Evolutionary conservation across 2,113 vertebrate species (phyloP), one percentile per base, ranked within the genome.

Genomic region (Megaptera novaeangliae): DNA sequence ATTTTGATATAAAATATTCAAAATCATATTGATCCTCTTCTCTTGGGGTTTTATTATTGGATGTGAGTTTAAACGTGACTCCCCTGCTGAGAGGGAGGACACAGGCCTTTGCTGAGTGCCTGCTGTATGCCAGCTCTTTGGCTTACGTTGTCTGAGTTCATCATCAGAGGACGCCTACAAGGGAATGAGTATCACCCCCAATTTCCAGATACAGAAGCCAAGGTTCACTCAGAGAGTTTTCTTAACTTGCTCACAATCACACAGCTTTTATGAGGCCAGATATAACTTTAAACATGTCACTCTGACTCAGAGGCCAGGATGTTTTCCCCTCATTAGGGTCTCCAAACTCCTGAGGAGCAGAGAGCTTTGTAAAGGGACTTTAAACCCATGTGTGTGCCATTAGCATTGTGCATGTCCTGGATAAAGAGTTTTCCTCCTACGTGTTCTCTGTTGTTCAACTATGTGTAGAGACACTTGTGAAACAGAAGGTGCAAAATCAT

Each of bases 401-500:
- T 41, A n/a, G 39, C 5, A 0, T 3, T 2, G 39, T 7, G 27
- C 18, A 15, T 75, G 11, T 27, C 59, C 11, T 0, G 9, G 36
- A 17, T 6, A 8, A 20, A 69, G 80, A 41, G 20, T 29, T 71
- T 36, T 14, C 31, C 17, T 34, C 34, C 21, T 34, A 0, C 1
- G 1, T 31, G 49, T 39, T 31, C 18, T 13, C 17, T 59, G 12
- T 66, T 57, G 52, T n/a, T 46, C 39, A 85, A 57, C 57, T 44
- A 49, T 20, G 34, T 34, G 55, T 8, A 12, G 20, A 93, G 49
- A 13, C 3, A 8, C 18, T 44, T 41, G 61, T 31, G 81, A 75
- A 82, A 91, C 17, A 61, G 66, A 61, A 59, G 46, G n/a, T 17
- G 9, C 21, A 61, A 14, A 29, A 17, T 78, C 69, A 61, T 23